Conservation (phyloP, 2,888 invertebrate genomes). For the Isotomurus palustris region DNA sequence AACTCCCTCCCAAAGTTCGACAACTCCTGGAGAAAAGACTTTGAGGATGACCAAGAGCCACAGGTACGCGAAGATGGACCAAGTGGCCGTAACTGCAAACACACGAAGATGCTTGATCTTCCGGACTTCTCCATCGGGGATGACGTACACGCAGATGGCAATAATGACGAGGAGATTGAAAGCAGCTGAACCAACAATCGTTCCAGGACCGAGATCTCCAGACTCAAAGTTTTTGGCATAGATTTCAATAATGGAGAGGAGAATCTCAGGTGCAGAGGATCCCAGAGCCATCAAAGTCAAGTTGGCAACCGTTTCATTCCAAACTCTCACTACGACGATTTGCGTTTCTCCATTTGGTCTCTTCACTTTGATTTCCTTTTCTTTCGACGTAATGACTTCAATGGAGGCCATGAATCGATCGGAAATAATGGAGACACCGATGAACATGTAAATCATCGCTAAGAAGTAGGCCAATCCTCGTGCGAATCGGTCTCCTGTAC, state of each 20-base stretch:
- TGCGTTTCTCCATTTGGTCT: conserved; percentile 82
- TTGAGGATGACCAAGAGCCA: conserved; percentile 96
- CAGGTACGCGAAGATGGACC: conserved; percentile 97
- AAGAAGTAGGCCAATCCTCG: conserved; percentile 89
- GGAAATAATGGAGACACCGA: conserved; percentile 97
- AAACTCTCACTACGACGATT: conserved; percentile 86
- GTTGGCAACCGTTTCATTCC: conserved; percentile 89
- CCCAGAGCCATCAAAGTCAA: conserved; percentile 97
- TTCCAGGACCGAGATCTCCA: conserved; percentile 95
- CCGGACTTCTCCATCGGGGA: conserved; percentile 85
- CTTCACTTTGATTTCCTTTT: conserved; percentile 87
- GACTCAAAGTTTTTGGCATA: conserved; percentile 91
- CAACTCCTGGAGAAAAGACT: conserved; percentile 75
- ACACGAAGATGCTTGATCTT: conserved; percentile 93
- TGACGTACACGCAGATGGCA: conserved; percentile 84
- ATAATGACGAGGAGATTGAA: conserved; percentile 98
- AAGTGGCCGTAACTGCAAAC: conserved; percentile 94
- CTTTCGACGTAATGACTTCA: conserved; percentile 97
- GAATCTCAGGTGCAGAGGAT: conserved; percentile 96
- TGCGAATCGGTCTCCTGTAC: conserved; percentile 67
- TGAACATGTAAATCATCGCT: conserved; percentile 86
- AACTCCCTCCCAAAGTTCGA: conserved; percentile 96
- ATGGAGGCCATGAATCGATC: conserved; percentile 99
- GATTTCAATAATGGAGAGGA: conserved; percentile 96
- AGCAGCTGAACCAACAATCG: conserved; percentile 81